Conservation (phyloP, 2,797 vertebrate species). For the Crypturellus tataupa region DNA sequence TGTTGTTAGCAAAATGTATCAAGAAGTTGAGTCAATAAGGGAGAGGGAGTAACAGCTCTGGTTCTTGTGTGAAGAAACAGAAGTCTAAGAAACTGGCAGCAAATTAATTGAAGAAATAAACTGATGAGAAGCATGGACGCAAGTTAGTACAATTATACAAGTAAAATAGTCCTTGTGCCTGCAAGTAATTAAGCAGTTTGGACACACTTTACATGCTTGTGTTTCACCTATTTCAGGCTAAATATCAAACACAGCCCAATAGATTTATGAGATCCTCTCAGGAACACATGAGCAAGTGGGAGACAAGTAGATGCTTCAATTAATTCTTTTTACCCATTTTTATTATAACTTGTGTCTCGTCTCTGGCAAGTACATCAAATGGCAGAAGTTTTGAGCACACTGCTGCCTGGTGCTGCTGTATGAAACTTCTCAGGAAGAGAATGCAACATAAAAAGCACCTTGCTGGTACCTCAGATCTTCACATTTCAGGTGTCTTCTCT, state of each 20-base stretch:
- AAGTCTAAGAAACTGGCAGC: rapidly evolving
- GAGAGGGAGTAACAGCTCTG: not conserved
- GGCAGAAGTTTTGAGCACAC: not conserved
- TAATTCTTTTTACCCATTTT: not conserved
- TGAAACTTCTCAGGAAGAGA: not conserved
- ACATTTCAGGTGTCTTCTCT: not conserved
- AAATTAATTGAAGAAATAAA: not conserved
- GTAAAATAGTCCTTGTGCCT: not conserved
- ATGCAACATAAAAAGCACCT: not conserved
- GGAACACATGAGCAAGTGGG: rapidly evolving
- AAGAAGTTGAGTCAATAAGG: not conserved
- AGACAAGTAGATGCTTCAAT: rapidly evolving
- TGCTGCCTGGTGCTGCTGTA: not conserved
- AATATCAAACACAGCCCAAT: not conserved
- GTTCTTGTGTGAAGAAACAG: not conserved
- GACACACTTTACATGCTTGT: not conserved
- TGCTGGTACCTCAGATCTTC: not conserved
- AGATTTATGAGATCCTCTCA: rapidly evolving
- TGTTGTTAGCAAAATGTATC: not conserved
- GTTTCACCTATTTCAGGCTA: not conserved
- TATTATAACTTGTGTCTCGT: not conserved
- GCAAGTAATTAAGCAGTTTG: not conserved
- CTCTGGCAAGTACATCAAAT: not conserved
- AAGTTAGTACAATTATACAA: rapidly evolving
- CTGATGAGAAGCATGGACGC: not conserved